Evolutionary conservation across 37 sponge, comb jelly and placozoan genomes (phyloP).

Genomic region (Hexactinellida sp.): DNA sequence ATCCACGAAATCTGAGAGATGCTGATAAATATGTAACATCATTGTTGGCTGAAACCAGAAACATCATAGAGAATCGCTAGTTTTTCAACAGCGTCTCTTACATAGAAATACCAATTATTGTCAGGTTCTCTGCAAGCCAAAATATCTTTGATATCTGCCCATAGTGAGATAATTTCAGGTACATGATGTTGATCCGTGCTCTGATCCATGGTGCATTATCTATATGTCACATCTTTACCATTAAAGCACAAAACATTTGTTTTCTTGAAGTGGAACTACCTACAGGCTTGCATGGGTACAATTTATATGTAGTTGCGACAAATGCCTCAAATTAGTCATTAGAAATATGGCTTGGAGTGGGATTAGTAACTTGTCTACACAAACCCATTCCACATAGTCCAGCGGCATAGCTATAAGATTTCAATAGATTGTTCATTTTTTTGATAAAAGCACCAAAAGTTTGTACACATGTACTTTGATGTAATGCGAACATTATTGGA

Average conservation of each 20-base stretch:
- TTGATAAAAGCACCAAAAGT: neutral
- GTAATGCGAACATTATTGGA: no score
- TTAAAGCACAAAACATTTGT: neutral
- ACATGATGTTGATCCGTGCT: neutral
- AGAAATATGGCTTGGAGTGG: neutral
- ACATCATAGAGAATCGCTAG: neutral
- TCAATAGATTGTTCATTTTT: neutral
- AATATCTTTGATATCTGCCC: slow-evolving; percentile 8
- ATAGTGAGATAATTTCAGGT: neutral
- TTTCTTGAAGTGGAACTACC: neutral
- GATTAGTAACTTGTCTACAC: neutral
- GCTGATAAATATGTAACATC: neutral
- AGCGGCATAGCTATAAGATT: neutral
- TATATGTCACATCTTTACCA: neutral
- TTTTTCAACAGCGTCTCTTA: neutral
- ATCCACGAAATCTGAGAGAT: neutral
- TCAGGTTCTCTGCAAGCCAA: neutral
- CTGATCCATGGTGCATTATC: neutral
- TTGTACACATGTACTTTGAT: no score
- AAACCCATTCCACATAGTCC: neutral
- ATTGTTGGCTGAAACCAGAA: slow-evolving; percentile 11
- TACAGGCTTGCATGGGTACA: neutral
- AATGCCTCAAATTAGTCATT: neutral
- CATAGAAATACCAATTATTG: neutral
- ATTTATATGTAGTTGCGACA: neutral